phyloP scores from a whole-genome alignment of 1,140 invertebrate genomes.

The Cotesia chilonis region DNA sequence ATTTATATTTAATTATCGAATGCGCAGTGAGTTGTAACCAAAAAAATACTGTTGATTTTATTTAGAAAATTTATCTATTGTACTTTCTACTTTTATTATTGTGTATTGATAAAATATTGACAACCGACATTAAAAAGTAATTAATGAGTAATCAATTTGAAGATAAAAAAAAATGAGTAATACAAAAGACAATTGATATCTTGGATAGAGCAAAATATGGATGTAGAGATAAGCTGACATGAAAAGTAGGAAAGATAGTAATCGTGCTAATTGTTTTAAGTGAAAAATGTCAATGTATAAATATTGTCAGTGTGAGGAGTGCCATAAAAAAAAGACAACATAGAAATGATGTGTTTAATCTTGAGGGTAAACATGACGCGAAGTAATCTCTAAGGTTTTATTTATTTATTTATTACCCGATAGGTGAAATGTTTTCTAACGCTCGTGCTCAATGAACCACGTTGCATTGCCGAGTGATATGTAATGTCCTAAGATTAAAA shows the following conservation, averaged over 20 bases:
- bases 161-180: no score
- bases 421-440: conserved; percentile 16
- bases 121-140: no score
- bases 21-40: conserved; percentile 7
- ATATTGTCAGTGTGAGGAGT: conserved; percentile 7
- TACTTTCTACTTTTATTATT: no score
- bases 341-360: conserved; percentile 13
- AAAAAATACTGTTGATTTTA: neutral
- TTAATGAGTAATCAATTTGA: no score
- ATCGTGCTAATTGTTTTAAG: conserved; percentile 29
- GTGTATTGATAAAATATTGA: no score
- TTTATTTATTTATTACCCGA: conserved; percentile 17
- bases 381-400: neutral
- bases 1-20: neutral
- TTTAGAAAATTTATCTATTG: neutral
- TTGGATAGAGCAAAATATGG: no score
- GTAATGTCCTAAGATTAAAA: neutral
- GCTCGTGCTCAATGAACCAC: conserved; percentile 20
- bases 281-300: conserved; percentile 6
- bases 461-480: neutral
- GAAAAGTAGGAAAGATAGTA: neutral
- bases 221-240: no score
- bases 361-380: conserved; percentile 9
- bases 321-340: conserved; percentile 8
- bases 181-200: no score